Base-by-base conservation (phyloP, 2,113 vertebrate genomes). In the Todiramphus saurophagus region DNA sequence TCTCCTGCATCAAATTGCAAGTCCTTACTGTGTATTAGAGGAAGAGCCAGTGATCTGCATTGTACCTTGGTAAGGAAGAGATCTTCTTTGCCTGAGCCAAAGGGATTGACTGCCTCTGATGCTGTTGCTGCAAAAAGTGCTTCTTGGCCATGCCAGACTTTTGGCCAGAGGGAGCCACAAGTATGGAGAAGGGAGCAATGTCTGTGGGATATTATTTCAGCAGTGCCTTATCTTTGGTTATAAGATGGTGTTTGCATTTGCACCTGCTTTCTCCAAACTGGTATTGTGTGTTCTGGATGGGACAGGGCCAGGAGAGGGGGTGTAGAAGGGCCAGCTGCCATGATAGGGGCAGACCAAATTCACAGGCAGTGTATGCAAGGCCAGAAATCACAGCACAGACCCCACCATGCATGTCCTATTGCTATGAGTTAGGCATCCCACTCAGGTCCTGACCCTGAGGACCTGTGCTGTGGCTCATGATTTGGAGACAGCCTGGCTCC, bases 301-400 rank as follows among this genome's bases (percentile, higher is more conserved):
- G 33, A 58, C 0, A 1, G n/a, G 9, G 17, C 14, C 41, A 70
- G 50, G 30, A 75, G 46, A 63, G 7, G 7, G 6, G 1, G 1
- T 58, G 14, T 30, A 66, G 56, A 68, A 90, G 59, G 93, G 19
- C n/a, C 67, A 73, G 10, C 43, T 90, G 31, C 59, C 25, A 7
- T 55, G n/a, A 19, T 6, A 74, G 24, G 33, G 13, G 13, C 50
- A 70, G 72, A 50, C 16, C 14, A 74, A 70, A 66, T 83, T 80
- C 55, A 46, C 27, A 67, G 30, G 21, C 23, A 37, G 28, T 16
- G 67, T 5, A 13, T 72, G 23, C 63, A 73, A 76, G 27, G 27
- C 28, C 50, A 88, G 60, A 64, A 72, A 91, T 68, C 64, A 59
- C 5, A 69, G 33, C 53, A 85, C 56, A 87, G 43, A 31, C 41